phyloP scores from a whole-genome alignment of 2,113 vertebrate genomes.

The Pleuronectes platessa region DNA sequence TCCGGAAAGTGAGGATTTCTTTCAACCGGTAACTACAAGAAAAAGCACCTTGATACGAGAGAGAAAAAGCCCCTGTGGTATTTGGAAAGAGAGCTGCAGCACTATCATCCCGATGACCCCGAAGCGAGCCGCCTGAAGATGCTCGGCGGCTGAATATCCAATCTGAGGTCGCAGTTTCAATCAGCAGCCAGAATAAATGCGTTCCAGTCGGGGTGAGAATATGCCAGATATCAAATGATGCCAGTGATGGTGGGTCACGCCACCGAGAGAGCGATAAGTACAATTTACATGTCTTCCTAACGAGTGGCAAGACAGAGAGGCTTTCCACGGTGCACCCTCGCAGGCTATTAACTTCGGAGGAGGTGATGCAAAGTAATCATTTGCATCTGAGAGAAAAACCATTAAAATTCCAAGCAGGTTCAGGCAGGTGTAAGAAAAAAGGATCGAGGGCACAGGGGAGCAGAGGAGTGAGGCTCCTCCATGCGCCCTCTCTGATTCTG shows the following conservation, averaged over 20 bases:
- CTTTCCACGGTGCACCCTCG: conserved; percentile 49
- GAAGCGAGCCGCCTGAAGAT: conserved; percentile 19
- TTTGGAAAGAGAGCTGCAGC: conserved; percentile 36
- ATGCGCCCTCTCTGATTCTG: conserved; percentile 28
- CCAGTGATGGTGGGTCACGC: conserved; percentile 68
- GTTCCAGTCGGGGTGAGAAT: conserved; percentile 46
- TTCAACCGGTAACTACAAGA: conserved; percentile 9
- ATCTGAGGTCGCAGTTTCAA: conserved; percentile 64
- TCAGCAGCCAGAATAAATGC: conserved; percentile 57
- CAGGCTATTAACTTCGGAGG: conserved; percentile 72
- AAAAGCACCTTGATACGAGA: conserved; percentile 13
- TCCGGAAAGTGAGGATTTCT: conserved; percentile 19
- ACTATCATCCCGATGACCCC: conserved; percentile 49
- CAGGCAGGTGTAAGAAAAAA: conserved; percentile 64
- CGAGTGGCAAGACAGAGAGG: conserved; percentile 56
- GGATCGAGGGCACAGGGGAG: conserved; percentile 30
- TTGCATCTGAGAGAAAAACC: conserved; percentile 70
- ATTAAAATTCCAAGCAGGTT: conserved; percentile 76
- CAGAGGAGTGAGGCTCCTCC: background rate
- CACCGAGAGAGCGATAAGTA: conserved; percentile 68
- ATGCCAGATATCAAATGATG: conserved; percentile 77
- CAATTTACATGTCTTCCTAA: conserved; percentile 74
- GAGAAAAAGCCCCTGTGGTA: conserved; percentile 24
- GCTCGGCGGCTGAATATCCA: conserved; percentile 51
- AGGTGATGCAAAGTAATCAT: conserved; percentile 72